These are phyloP conservation scores for Illadopsis cleaveri DNA, from an alignment of 2,113 vertebrate genomes.

Conservation along the genomic window DNA sequence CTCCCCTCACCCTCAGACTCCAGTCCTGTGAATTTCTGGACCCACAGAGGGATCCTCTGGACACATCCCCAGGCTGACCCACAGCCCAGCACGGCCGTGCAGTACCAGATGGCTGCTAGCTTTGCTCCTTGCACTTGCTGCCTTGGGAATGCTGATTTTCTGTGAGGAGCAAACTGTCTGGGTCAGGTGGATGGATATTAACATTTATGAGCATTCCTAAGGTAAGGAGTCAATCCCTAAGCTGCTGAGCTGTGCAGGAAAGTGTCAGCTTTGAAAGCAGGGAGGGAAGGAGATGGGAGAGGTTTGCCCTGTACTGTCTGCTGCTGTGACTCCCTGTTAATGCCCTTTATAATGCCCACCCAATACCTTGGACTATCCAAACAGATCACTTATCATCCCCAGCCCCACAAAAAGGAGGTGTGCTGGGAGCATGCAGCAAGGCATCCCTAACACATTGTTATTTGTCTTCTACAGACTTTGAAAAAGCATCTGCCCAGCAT, in stretches of 20 bases:
- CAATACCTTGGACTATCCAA: neutral
- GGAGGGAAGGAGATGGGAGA: neutral
- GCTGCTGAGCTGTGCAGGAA: neutral
- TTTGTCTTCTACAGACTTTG: neutral
- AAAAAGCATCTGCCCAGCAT: neutral
- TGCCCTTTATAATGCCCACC: neutral
- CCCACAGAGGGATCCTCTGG: neutral
- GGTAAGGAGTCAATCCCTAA: constrained; percentile 7
- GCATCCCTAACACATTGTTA: neutral
- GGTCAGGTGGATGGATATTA: neutral
- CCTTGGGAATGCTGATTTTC: neutral
- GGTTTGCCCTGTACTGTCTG: neutral
- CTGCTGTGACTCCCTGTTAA: neutral
- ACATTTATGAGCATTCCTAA: constrained; percentile 1
- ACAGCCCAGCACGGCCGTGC: accelerated
- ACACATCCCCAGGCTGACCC: neutral
- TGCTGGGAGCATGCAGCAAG: neutral
- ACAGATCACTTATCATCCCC: neutral
- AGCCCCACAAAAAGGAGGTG: neutral
- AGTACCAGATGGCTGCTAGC: neutral
- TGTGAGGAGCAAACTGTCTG: neutral
- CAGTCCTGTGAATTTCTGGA: neutral
- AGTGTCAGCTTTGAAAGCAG: neutral
- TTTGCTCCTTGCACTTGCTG: neutral
- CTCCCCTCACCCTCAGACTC: neutral